phyloP scores from a whole-genome alignment of 2,797 vertebrate genomes.

The Apogon hyalosoma region DNA sequence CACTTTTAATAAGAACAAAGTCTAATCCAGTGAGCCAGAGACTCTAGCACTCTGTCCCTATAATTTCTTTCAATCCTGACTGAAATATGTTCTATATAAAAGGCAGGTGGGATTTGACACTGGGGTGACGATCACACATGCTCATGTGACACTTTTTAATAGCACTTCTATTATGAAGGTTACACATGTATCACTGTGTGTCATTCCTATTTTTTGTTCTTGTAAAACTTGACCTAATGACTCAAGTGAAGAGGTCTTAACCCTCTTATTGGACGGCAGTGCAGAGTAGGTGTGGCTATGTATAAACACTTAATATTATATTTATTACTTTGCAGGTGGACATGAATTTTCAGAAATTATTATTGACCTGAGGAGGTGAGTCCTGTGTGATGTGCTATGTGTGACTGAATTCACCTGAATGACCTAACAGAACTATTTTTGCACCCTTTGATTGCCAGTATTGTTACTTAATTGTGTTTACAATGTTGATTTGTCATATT shows the following conservation, averaged over 20 bases:
- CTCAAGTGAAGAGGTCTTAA: slow-evolving; percentile 36
- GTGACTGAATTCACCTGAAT: neutral
- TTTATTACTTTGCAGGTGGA: slow-evolving; percentile 39
- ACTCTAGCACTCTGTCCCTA: neutral
- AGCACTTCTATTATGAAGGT: slow-evolving; percentile 33
- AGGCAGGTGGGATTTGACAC: slow-evolving; percentile 12
- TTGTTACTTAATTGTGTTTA: no score
- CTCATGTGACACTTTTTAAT: slow-evolving; percentile 29
- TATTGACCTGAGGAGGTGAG: slow-evolving; percentile 50
- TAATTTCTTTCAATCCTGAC: neutral
- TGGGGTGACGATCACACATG: slow-evolving; percentile 27
- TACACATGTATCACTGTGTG: slow-evolving; percentile 39
- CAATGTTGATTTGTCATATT: no score
- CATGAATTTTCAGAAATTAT: slow-evolving; percentile 28
- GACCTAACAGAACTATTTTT: neutral
- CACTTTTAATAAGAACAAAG: no score
- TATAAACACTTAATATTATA: slow-evolving; percentile 19
- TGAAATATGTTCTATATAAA: neutral
- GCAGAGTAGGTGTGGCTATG: slow-evolving; percentile 45
- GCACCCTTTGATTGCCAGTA: neutral
- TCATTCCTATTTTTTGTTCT: slow-evolving; percentile 60
- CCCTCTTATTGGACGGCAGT: slow-evolving; percentile 48
- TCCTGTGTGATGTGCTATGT: slow-evolving; percentile 11
- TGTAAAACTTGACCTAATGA: slow-evolving; percentile 68
- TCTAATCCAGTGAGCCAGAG: neutral